A percentile compares a stretch with the other conserved stretches of the same genome.
These are phyloP conservation scores for Harpagoxenus sublaevis DNA, from an alignment of 2,888 invertebrate genomes.

Conservation along the genomic window DNA sequence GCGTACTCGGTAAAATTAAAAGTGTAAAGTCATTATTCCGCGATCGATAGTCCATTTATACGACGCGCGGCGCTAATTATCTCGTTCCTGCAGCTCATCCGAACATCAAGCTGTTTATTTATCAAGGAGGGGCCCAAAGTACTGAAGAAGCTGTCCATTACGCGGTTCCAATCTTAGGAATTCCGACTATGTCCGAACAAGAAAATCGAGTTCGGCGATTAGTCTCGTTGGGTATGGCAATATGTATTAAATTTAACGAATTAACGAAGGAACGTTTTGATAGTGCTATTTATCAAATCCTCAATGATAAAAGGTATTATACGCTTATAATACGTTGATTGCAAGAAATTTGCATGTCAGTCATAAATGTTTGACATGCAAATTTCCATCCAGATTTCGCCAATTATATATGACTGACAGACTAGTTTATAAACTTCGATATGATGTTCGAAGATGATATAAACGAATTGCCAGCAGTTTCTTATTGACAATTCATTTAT, in stretches of 20 bases:
- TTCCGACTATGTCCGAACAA: conserved; percentile 76
- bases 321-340: not conserved
- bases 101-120: conserved; percentile 77
- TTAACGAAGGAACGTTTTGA: conserved; percentile 56
- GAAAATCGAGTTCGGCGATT: conserved; percentile 64
- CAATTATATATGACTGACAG: not conserved
- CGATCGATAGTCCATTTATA: conserved; percentile 2
- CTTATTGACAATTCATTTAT: not conserved
- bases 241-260: conserved; percentile 55
- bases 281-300: conserved; percentile 63
- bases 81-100: conserved; percentile 69
- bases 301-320: conserved; percentile 67
- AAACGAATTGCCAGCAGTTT: not conserved
- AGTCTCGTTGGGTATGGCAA: conserved; percentile 64
- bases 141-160: conserved; percentile 76
- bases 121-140: conserved; percentile 79
- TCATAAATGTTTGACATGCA: not conserved
- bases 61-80: not conserved
- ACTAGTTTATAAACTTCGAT: not conserved
- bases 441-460: not conserved
- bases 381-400: not conserved
- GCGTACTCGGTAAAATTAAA: conserved; percentile 69
- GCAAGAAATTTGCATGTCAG: not conserved
- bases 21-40: conserved; percentile 23
- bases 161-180: conserved; percentile 74